Evolutionary conservation across 2,113 vertebrate species (phyloP).

Genomic region (Chaetodon auriga): DNA sequence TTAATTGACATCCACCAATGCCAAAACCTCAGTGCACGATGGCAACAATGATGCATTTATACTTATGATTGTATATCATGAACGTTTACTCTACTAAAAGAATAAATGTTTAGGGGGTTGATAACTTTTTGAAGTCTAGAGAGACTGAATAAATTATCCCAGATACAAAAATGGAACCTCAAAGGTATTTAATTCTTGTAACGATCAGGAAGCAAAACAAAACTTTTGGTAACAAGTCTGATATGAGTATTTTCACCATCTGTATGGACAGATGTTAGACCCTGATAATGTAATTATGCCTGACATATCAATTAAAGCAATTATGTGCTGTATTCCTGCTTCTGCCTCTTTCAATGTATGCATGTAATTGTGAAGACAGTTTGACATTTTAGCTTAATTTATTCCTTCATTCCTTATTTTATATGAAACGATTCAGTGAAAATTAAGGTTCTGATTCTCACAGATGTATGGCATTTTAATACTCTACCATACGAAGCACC

Average conservation of each 20-base stretch:
- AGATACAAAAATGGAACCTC: background rate
- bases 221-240: background rate
- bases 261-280: no score
- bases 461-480: no score
- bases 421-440: no score
- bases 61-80: background rate
- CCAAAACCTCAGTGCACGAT: background rate
- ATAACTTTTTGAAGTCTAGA: background rate
- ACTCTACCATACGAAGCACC: no score
- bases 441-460: no score
- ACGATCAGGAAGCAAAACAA: background rate
- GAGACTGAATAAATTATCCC: background rate
- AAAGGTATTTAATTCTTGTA: background rate
- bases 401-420: background rate
- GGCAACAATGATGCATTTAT: background rate
- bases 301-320: background rate
- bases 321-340: background rate
- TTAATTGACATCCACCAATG: background rate
- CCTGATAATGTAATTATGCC: background rate
- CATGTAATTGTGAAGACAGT: background rate
- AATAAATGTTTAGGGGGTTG: background rate
- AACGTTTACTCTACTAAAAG: background rate
- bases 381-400: background rate
- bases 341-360: background rate
- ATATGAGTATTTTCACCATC: no score